These are phyloP conservation scores for Calameuta idolon DNA, from an alignment of 2,888 invertebrate genomes.

Conservation along the genomic window DNA sequence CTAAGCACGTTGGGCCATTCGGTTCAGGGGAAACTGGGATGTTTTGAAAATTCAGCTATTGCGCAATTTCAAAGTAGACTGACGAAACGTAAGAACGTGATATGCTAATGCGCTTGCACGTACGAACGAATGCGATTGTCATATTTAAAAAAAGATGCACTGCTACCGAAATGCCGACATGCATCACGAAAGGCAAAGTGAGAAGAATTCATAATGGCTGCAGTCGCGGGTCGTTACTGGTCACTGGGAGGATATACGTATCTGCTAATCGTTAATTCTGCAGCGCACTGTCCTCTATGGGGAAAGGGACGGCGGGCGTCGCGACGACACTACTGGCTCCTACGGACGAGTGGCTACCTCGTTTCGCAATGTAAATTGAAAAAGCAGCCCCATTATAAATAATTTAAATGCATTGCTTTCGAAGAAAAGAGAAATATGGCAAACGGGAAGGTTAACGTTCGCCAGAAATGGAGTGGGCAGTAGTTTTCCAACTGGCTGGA, in stretches of 20 bases:
- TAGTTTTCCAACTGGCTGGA: neutral
- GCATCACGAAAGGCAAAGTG: neutral
- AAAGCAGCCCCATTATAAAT: slow-evolving; percentile 50
- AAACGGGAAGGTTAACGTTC: neutral
- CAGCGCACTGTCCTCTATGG: neutral
- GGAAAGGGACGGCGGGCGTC: neutral
- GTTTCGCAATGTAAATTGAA: slow-evolving; percentile 49
- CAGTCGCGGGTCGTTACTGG: neutral
- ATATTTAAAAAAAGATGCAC: neutral
- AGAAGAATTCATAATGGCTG: neutral
- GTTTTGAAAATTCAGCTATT: neutral
- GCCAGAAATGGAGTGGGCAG: neutral
- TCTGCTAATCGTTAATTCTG: neutral
- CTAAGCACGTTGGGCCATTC: neutral
- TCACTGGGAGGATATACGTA: neutral
- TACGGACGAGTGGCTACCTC: slow-evolving; percentile 2
- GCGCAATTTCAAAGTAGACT: neutral
- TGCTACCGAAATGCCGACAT: no score
- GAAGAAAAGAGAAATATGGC: slow-evolving; percentile 23
- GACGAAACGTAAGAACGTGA: neutral
- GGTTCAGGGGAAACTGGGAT: neutral
- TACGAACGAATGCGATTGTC: neutral
- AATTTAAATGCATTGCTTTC: slow-evolving; percentile 53
- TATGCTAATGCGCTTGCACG: neutral
- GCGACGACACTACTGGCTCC: neutral